Conservation (phyloP, 2,797 vertebrate species). For the Dendrocincla tyrannina region DNA sequence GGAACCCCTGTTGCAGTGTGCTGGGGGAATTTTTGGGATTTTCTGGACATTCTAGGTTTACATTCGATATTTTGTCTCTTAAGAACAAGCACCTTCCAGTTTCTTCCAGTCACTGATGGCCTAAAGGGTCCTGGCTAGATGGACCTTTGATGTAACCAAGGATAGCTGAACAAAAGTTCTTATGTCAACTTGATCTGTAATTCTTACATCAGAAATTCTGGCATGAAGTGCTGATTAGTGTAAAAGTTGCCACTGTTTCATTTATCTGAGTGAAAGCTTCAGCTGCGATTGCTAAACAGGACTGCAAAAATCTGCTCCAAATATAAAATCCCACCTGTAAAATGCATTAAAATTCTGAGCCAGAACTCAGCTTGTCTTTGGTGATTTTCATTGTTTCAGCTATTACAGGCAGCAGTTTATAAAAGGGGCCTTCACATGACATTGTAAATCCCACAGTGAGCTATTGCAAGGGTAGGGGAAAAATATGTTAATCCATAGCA, state of each 20-base stretch:
- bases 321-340: not conserved
- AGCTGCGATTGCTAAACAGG: not conserved
- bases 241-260: not conserved
- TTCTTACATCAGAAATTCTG: not conserved
- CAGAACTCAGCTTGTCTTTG: constrained; percentile 8
- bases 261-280: not conserved
- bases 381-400: constrained; percentile 21
- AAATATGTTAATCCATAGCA: not conserved
- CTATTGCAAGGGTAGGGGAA: not conserved
- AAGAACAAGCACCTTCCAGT: not conserved
- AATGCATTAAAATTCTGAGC: constrained; percentile 6
- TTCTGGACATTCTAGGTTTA: not conserved
- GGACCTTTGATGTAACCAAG: not conserved
- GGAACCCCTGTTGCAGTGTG: not conserved
- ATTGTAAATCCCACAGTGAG: constrained; percentile 3
- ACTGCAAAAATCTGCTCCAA: not conserved
- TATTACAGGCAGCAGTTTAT: constrained; percentile 20
- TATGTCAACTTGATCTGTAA: not conserved
- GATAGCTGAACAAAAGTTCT: not conserved
- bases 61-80: not conserved
- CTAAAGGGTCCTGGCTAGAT: not conserved
- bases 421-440: not conserved
- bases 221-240: not conserved
- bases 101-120: not conserved
- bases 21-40: not conserved